These are phyloP conservation scores for Acanthurus lineatus DNA, from an alignment of 2,797 vertebrate species.

Conservation along the genomic window DNA sequence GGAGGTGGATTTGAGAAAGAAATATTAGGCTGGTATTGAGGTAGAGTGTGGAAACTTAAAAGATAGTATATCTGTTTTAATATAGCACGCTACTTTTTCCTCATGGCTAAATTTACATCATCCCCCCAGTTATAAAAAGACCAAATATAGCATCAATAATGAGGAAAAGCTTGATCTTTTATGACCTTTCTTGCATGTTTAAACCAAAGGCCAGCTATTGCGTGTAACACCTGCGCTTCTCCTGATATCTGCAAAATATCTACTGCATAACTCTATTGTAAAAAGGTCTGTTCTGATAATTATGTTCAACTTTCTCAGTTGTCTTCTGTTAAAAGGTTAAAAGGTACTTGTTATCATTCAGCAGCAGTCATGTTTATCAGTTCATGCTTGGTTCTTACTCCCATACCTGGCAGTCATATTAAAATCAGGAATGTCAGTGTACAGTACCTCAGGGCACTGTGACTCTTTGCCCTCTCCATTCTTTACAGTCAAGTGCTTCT, in stretches of 20 bases:
- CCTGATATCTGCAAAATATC: neutral
- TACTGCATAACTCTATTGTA: neutral
- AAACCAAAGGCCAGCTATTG: neutral
- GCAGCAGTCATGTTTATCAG: neutral
- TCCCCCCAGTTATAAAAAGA: too few relatives aligned
- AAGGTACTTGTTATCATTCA: neutral
- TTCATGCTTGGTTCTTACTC: neutral
- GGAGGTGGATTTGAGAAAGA: conserved; percentile 11
- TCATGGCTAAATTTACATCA: neutral
- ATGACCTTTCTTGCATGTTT: neutral
- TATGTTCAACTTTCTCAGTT: neutral
- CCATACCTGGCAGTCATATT: neutral
- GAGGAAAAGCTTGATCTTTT: neutral
- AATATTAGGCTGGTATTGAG: neutral
- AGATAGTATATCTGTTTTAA: neutral
- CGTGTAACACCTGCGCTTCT: neutral
- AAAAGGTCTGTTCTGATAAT: neutral
- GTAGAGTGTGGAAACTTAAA: neutral
- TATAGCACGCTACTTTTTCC: neutral
- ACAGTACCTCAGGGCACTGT: neutral
- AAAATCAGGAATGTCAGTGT: neutral
- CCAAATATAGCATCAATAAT: neutral
- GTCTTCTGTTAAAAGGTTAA: neutral
- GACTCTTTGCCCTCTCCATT: neutral
- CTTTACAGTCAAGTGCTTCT: neutral